A percentile compares a stretch with the other conserved stretches of the same genome.
Conservation (phyloP, 2,888 invertebrate genomes). For the Dasysyrphus albostriatus region DNA sequence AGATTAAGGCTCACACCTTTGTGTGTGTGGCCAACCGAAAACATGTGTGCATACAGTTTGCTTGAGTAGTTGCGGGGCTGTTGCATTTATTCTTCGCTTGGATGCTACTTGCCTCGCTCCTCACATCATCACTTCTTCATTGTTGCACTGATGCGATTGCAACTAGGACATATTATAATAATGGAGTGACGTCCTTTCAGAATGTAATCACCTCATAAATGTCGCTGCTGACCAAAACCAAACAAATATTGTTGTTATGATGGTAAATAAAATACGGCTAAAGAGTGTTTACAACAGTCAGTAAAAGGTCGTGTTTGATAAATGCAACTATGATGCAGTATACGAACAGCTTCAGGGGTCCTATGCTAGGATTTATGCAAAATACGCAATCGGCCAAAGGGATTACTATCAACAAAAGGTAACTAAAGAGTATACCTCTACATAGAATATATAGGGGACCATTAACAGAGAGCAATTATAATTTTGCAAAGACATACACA, state of each 20-base stretch:
- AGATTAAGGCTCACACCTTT: slow-evolving; percentile 72
- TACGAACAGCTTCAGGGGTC: slow-evolving; percentile 11
- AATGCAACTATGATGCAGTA: slow-evolving; percentile 34
- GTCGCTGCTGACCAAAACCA: slow-evolving; percentile 70
- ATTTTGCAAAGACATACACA: slow-evolving; percentile 53
- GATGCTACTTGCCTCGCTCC: background rate
- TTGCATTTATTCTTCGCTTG: slow-evolving; percentile 26
- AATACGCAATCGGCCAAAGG: slow-evolving; percentile 66
- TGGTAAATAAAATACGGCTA: slow-evolving; percentile 59
- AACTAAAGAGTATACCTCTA: background rate
- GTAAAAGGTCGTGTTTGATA: slow-evolving; percentile 38
- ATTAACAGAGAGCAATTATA: slow-evolving; percentile 70
- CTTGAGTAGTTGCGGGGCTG: slow-evolving; percentile 11
- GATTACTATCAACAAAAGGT: slow-evolving; percentile 53
- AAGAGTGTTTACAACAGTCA: slow-evolving; percentile 38
- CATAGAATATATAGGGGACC: slow-evolving; percentile 2
- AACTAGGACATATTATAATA: slow-evolving; percentile 31
- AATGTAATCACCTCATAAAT: slow-evolving; percentile 73
- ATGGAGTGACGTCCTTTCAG: slow-evolving; percentile 17
- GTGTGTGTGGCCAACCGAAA: slow-evolving; percentile 65
- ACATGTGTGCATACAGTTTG: slow-evolving; percentile 65
- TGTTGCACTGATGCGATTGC: slow-evolving; percentile 30
- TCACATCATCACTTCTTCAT: background rate
- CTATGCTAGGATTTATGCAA: slow-evolving; percentile 57
- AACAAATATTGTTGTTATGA: slow-evolving; percentile 68